Conservation (phyloP, 1,140 invertebrate species). For the Panagrolaimus sp. region DNA sequence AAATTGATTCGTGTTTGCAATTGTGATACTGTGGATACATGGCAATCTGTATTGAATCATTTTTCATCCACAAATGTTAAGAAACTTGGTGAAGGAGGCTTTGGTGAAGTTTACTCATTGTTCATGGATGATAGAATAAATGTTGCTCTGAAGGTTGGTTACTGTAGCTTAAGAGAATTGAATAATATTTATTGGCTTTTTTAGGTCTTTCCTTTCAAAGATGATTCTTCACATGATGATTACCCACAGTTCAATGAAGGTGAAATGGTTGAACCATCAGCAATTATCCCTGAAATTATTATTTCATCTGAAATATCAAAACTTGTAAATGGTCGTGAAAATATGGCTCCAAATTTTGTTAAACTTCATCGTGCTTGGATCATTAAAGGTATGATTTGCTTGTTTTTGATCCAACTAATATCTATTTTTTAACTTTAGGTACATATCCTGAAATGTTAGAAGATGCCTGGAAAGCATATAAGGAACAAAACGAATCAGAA, state of each 20-base stretch:
- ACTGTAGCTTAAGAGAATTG: too few species aligned
- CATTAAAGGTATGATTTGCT: not conserved
- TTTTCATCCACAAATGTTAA: too few species aligned
- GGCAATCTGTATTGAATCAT: too few species aligned
- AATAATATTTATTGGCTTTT: too few species aligned
- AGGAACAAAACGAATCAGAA: not conserved
- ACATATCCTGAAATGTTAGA: not conserved
- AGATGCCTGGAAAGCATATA: not conserved
- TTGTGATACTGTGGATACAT: too few species aligned
- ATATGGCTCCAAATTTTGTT: not conserved
- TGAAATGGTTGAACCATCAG: not conserved
- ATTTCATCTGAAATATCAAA: not conserved
- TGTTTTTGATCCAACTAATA: not conserved
- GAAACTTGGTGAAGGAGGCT: too few species aligned
- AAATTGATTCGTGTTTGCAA: too few species aligned
- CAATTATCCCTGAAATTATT: not conserved
- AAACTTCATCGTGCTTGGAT: not conserved
- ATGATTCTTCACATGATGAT: too few species aligned
- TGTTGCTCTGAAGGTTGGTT: too few species aligned
- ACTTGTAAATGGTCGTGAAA: not conserved
- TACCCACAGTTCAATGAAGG: not conserved
- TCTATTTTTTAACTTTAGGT: not conserved
- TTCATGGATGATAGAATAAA: too few species aligned
- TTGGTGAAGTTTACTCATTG: too few species aligned
- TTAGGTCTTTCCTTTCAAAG: too few species aligned